phyloP scores from a whole-genome alignment of 2,888 invertebrate species.

The Altica lythri region DNA sequence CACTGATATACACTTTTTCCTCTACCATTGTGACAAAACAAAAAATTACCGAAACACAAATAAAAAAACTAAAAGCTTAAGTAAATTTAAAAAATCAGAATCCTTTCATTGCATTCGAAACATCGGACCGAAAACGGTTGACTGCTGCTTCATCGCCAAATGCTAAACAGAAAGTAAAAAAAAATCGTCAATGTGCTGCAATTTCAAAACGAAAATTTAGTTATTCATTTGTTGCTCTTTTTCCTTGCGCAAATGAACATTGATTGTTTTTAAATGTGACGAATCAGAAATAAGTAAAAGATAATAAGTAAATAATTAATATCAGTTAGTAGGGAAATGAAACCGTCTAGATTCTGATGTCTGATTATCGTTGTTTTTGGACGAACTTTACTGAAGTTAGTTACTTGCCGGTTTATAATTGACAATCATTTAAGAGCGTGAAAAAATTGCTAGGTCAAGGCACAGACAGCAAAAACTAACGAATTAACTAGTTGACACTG shows the following conservation, averaged over 20 bases:
- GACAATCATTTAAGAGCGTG: too few relatives aligned
- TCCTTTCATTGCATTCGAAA: conserved; percentile 8
- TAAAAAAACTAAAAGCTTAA: not conserved
- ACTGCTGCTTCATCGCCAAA: not conserved
- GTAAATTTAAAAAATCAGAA: not conserved
- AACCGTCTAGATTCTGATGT: not conserved
- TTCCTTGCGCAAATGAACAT: not conserved
- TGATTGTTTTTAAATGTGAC: not conserved
- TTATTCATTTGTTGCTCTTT: not conserved
- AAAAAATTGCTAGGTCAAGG: conserved; percentile 10
- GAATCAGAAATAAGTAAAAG: not conserved
- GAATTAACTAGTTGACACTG: conserved; percentile 1
- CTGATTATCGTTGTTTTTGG: not conserved
- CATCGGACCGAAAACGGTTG: conserved; percentile 1
- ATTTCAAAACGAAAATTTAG: not conserved
- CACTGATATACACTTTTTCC: conserved; percentile 49
- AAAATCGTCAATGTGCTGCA: not conserved
- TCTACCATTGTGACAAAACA: conserved; percentile 35
- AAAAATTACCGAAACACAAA: conserved; percentile 9
- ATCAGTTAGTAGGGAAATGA: too few relatives aligned
- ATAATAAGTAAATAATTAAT: not conserved
- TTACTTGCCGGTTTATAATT: not conserved
- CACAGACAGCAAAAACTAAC: not conserved
- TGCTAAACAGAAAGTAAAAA: conserved; percentile 9
- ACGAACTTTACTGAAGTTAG: not conserved